A percentile compares a stretch with the other conserved stretches of the same genome.
Conservation (phyloP, 2,113 vertebrate genomes). For the Oryzias curvinotus region DNA sequence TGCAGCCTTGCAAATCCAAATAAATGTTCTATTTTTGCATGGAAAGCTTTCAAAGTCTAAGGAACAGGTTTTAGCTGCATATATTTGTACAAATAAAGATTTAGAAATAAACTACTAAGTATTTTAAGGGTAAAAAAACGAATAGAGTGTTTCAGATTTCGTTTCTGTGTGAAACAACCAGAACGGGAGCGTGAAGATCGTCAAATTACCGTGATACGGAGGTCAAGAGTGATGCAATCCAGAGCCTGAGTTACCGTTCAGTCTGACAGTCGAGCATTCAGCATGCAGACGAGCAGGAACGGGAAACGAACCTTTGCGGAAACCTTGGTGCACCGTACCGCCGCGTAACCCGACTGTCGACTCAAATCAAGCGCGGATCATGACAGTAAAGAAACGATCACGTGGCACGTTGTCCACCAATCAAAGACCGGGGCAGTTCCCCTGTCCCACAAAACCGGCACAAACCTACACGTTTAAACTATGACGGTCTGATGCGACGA, state of each 20-base stretch:
- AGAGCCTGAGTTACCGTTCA: slow-evolving; percentile 12
- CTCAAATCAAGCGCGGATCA: background rate
- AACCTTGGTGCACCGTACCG: background rate
- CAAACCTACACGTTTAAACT: background rate
- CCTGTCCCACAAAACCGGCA: slow-evolving; percentile 4
- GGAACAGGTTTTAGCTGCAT: too few relatives aligned
- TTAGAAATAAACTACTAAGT: too few relatives aligned
- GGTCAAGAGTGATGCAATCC: slow-evolving; percentile 57
- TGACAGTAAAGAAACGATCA: slow-evolving; percentile 44
- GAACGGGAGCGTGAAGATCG: background rate
- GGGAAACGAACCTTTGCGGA: slow-evolving; percentile 32
- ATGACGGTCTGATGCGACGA: background rate
- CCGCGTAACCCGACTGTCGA: slow-evolving; percentile 22
- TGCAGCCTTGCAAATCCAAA: too few relatives aligned
- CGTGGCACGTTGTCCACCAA: slow-evolving; percentile 72
- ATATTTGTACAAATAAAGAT: too few relatives aligned
- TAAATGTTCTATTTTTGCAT: too few relatives aligned
- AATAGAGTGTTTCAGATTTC: too few relatives aligned
- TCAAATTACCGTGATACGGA: slow-evolving; percentile 14
- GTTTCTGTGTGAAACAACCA: too few relatives aligned
- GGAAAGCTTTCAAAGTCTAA: too few relatives aligned
- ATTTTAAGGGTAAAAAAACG: too few relatives aligned
- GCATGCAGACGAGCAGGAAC: background rate
- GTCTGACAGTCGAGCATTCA: background rate
- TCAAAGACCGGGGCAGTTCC: slow-evolving; percentile 55